Evolutionary conservation across 2,113 vertebrate genomes (phyloP).

Genomic region (Zingel zingel): DNA sequence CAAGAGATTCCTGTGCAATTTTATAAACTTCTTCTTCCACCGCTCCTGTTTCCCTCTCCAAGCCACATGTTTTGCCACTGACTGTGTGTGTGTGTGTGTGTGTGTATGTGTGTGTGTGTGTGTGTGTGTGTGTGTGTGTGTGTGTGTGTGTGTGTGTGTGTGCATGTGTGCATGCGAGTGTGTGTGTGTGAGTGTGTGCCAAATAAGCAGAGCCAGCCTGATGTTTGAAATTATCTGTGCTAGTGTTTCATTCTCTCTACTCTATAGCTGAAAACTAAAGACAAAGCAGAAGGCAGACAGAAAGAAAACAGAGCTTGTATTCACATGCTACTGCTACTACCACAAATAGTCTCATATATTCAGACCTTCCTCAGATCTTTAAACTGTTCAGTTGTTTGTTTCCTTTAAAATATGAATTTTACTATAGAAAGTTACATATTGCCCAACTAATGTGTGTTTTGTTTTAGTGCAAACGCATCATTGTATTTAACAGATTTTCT

Average conservation of each 20-base stretch:
- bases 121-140: constrained; percentile 14
- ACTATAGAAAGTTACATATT: background rate
- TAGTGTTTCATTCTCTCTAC: constrained; percentile 39
- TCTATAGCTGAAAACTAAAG: constrained; percentile 40
- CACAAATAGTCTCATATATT: background rate
- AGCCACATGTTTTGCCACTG: constrained; percentile 66
- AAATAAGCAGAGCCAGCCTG: constrained; percentile 65
- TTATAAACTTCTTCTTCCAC: constrained; percentile 56
- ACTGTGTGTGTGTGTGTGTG: constrained; percentile 32
- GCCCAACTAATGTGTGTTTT: background rate
- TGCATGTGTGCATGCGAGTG: background rate
- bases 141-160: background rate
- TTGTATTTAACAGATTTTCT: constrained; percentile 40
- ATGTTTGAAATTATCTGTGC: constrained; percentile 78
- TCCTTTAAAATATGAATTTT: background rate
- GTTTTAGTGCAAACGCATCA: background rate
- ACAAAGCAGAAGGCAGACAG: constrained; percentile 39
- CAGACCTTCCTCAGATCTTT: constrained; percentile 10
- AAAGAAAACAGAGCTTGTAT: constrained; percentile 7
- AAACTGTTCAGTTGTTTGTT: background rate
- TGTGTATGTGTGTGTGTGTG: constrained; percentile 1
- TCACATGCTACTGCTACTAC: background rate
- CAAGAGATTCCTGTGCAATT: constrained; percentile 60
- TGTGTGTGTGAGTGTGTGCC: constrained; percentile 26
- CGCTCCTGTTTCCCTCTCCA: constrained; percentile 55